Base-by-base conservation (phyloP, 2,888 invertebrate species). In the Tinea semifulvella region DNA sequence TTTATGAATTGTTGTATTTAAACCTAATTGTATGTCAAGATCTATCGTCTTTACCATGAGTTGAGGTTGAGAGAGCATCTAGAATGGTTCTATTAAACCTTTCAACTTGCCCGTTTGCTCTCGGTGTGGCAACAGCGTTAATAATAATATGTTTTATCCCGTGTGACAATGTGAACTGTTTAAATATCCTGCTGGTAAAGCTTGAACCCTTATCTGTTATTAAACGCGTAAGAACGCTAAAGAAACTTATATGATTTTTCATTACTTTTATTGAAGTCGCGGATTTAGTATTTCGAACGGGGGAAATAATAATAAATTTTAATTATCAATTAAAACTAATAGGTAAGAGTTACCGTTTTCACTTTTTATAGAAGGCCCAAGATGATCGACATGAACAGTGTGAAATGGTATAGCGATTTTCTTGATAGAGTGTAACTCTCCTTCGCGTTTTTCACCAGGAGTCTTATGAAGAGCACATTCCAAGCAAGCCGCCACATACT, bases 351-450 rank as follows among this genome's bases (percentile, higher is more conserved):
- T 53, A 2, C 50, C 48, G 2, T 14, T 26, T 19, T 48, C 53
- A n/a, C 49, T 53, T 10, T 31, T 31, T n/a, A 39, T 39, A 16
- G 53, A 53, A 0, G 55, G 54, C 0, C 52, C 56, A 2, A 52
- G 17, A 42, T 51, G 56, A 25, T 56, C 57, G 26, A 46, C 49
- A 13, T 53, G 61, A 3, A 46, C 45, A 16, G 53, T 63, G 11
- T 56, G 53, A 10, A 55, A 56, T 0, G 56, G 54, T 0, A 45
- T 25, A 7, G 31, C 42, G 0, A 46, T 6, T 18, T 54, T 56
- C 1, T 39, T 27, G 3, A 56, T 54, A 0, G 55, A 53, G 26
- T 56, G 52, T 3, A 58, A 20, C 4, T 42, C 22, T 2, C 55
- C 54, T 18, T 49, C 46, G 0, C 36, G 44, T n/a, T 44, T 48